phyloP scores from a whole-genome alignment of 2,113 vertebrate species.

The Pogona vitticeps region DNA sequence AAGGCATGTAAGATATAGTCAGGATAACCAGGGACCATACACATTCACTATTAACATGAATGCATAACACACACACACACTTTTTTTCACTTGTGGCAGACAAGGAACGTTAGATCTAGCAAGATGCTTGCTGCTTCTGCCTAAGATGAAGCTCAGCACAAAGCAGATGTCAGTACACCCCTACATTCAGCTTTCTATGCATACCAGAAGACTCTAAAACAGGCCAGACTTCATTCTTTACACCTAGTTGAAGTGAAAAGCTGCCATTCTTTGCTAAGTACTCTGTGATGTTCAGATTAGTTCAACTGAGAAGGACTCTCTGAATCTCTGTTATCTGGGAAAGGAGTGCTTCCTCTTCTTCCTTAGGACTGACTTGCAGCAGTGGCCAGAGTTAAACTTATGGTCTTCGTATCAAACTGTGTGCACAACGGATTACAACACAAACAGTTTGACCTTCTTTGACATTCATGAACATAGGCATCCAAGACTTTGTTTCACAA shows the following conservation, averaged over 20 bases:
- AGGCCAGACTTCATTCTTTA: background rate
- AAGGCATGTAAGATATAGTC: no score
- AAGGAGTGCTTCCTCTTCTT: background rate
- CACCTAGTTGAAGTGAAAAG: background rate
- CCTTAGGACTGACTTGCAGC: background rate
- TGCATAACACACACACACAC: background rate
- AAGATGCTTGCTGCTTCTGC: background rate
- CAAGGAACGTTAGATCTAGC: background rate
- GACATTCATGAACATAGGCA: background rate
- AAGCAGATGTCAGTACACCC: no score
- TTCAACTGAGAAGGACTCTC: background rate
- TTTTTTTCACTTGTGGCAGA: background rate
- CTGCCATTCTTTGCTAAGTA: background rate
- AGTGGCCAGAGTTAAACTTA: no score
- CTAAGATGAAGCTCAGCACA: background rate
- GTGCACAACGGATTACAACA: no score
- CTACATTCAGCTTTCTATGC: background rate
- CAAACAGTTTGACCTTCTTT: background rate
- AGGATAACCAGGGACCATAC: no score
- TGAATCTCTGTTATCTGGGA: background rate
- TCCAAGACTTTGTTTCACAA: no score
- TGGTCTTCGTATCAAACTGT: background rate
- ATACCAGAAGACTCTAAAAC: background rate
- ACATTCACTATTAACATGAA: no score
- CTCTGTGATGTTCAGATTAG: background rate